A percentile compares a stretch with the other conserved stretches of the same genome.
Conservation (phyloP, 2,113 vertebrate species). For the Cacatua alba region DNA sequence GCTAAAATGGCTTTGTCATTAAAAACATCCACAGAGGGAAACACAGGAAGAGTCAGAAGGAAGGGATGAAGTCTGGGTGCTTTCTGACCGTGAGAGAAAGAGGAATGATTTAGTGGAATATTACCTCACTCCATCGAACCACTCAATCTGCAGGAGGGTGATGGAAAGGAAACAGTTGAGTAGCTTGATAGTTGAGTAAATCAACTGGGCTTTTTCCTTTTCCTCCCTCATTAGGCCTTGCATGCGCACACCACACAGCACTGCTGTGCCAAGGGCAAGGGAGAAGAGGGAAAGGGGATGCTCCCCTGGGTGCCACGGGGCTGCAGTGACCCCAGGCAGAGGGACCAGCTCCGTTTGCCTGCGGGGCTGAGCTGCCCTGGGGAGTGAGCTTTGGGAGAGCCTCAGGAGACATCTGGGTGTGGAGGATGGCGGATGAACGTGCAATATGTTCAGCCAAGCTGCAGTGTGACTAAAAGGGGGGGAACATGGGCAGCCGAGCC, state of each 20-base stretch:
- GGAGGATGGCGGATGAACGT: neutral
- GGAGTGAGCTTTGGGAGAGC: neutral
- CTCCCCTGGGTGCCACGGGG: neutral
- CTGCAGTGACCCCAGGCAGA: neutral
- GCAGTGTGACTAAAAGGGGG: neutral
- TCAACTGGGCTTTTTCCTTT: neutral
- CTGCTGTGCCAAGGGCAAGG: accelerated
- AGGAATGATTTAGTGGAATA: constrained; percentile 61
- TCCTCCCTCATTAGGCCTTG: neutral
- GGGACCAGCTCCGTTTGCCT: neutral
- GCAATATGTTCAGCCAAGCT: neutral
- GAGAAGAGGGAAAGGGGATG: neutral
- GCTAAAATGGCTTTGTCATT: constrained; percentile 49
- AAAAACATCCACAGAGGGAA: neutral
- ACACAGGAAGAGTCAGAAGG: neutral
- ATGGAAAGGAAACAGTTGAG: constrained; percentile 34
- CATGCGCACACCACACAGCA: neutral
- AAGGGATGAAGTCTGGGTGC: constrained; percentile 11
- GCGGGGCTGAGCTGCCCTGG: accelerated
- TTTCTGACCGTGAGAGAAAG: constrained; percentile 46
- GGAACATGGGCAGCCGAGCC: neutral
- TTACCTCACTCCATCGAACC: constrained; percentile 54
- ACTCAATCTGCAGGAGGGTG: constrained; percentile 60
- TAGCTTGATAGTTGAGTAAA: constrained; percentile 26
- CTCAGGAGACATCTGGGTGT: neutral